Evolutionary conservation across 2,113 vertebrate species (phyloP).

Genomic region (Ranitomeya variabilis): DNA sequence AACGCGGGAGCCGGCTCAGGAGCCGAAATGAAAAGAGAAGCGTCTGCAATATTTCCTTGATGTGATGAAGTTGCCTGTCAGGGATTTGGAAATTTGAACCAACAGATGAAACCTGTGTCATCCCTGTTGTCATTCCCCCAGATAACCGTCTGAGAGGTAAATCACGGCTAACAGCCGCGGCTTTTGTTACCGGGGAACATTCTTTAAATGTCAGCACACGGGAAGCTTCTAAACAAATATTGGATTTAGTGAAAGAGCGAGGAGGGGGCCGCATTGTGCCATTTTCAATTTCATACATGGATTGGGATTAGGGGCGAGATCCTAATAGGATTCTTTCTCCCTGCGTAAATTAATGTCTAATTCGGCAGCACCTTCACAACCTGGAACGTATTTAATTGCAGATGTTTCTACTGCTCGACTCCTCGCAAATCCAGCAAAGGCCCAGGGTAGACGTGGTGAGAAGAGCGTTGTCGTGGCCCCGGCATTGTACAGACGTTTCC

Average conservation of each 20-base stretch:
- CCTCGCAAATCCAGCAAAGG: background rate
- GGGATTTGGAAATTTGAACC: constrained; percentile 79
- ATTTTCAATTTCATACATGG: constrained; percentile 49
- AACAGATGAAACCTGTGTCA: constrained; percentile 73
- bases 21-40: constrained; percentile 64
- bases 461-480: background rate
- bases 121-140: constrained; percentile 70
- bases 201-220: constrained; percentile 73
- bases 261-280: constrained; percentile 61
- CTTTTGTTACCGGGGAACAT: constrained; percentile 72
- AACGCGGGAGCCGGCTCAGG: constrained; percentile 58
- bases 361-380: background rate
- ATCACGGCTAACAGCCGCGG: constrained; percentile 68
- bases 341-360: constrained; percentile 1
- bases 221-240: constrained; percentile 69
- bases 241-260: constrained; percentile 67
- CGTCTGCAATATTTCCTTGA: constrained; percentile 75
- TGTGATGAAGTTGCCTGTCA: constrained; percentile 85
- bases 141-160: constrained; percentile 65
- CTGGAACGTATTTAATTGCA: constrained; percentile 35
- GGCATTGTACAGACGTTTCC: background rate
- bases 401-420: background rate
- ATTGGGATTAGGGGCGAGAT: constrained; percentile 25
- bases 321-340: constrained; percentile 30
- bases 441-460: background rate